Base-by-base conservation (phyloP, 2,113 vertebrate genomes). In the Zosterops borbonicus region DNA sequence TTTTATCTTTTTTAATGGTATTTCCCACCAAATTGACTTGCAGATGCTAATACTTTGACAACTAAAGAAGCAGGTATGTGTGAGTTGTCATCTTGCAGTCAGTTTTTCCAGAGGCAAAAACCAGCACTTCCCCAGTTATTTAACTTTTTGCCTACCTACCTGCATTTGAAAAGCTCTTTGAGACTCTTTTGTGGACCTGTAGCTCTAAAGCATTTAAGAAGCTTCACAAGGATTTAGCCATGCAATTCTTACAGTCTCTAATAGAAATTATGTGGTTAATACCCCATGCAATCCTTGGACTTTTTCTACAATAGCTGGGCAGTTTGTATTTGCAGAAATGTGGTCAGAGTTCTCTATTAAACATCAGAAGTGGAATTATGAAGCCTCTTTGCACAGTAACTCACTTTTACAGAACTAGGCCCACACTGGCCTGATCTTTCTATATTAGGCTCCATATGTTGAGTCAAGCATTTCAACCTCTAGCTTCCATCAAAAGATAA, bases 401-500 rank as follows among this genome's bases (percentile, higher is more conserved):
- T 90, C 83, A 92, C 28, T 94, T 92, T 71, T 91, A 76, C 39
- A 92, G 90, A 94, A 74, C 52, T 74, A 28, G 87, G 49, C 19
- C 63, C 55, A 92, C 59, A 53, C 82, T 85, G 90, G 81, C 94
- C 53, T 91, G 92, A 56, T 95, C 81, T 92, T 81, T 85, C 68
- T 37, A 31, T 92, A 94, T 96, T 89, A 96, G 93, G 41, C 42
- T 64, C 56, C 70, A 91, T 94, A 81, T 53, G 42, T 84, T 95
- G 55, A 92, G 96, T 93, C 92, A 95, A 95, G 74, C 62, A 88
- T 84, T 95, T 81, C 83, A 92, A 96, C 94, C 80, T 96, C 85
- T 95, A 83, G 52, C 87, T 96, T 97, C 85, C 74, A 73, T 97
- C 88, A 96, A 83, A 95, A 95, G 77, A 84, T 96, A 97, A 98